phyloP scores from a whole-genome alignment of 2,113 vertebrate species.

The Oplegnathus fasciatus region DNA sequence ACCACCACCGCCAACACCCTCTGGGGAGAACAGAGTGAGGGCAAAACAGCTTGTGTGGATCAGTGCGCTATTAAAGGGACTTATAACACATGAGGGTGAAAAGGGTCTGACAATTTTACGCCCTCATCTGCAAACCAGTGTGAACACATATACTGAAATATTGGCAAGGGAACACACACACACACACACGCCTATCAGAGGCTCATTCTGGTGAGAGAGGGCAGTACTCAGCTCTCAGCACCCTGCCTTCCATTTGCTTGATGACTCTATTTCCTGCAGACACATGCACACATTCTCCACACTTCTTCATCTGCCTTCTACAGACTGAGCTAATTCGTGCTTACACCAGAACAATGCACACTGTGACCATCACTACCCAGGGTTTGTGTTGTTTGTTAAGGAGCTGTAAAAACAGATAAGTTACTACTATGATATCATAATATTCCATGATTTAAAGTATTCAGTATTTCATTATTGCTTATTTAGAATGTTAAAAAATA shows the following conservation, averaged over 20 bases:
- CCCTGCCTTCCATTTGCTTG: conserved; percentile 52
- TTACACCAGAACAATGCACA: not conserved
- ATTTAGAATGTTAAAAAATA: not conserved
- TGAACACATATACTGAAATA: conserved; percentile 49
- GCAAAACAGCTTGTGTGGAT: conserved; percentile 66
- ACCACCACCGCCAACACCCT: not conserved
- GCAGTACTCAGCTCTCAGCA: conserved; percentile 66
- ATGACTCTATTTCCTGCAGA: conserved; percentile 63
- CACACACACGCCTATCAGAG: conserved; percentile 6
- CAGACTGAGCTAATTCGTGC: not conserved
- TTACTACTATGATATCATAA: not conserved
- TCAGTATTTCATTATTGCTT: not conserved
- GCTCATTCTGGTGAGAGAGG: conserved; percentile 42
- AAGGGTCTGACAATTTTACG: conserved; percentile 74
- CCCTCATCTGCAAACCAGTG: conserved; percentile 60
- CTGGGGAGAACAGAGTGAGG: conserved; percentile 39
- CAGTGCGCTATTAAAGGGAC: conserved; percentile 77
- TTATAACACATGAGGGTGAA: conserved; percentile 79
- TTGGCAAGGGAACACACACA: conserved; percentile 37
- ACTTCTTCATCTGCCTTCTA: conserved; percentile 30
- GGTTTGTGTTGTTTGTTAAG: not conserved
- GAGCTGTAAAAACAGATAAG: not conserved
- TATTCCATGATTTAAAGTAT: not conserved
- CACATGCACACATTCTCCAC: conserved; percentile 34
- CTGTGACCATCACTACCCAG: not conserved